Conservation (phyloP, 2,113 vertebrate genomes). For the Tenebrosternarchus preto region DNA sequence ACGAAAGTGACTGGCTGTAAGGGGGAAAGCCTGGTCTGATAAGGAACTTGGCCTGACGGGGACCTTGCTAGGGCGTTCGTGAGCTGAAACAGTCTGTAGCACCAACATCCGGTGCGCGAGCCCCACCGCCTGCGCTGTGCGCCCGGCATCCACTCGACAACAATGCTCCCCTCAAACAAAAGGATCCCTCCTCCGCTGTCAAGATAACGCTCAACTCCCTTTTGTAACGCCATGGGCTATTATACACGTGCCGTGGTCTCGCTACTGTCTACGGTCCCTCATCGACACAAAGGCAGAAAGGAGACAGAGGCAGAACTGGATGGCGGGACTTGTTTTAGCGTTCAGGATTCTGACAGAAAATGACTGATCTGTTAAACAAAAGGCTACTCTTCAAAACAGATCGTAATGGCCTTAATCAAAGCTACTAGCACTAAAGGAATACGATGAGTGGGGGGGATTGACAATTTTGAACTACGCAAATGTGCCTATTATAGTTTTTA, state of each 20-base stretch:
- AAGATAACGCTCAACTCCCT: slow-evolving; percentile 68
- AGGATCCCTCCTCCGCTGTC: slow-evolving; percentile 65
- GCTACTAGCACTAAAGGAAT: slow-evolving; percentile 35
- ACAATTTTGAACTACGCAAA: slow-evolving; percentile 57
- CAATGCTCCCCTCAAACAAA: slow-evolving; percentile 65
- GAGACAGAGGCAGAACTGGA: slow-evolving; percentile 70
- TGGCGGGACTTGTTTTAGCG: slow-evolving; percentile 62
- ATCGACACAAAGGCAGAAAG: slow-evolving; percentile 64
- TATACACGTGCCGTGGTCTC: slow-evolving; percentile 57
- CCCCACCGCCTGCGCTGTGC: slow-evolving; percentile 45
- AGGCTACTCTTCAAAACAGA: slow-evolving; percentile 66
- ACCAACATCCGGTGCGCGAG: slow-evolving; percentile 15
- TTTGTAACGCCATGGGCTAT: slow-evolving; percentile 68
- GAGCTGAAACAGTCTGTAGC: not conserved
- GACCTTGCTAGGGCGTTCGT: not conserved
- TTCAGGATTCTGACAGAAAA: slow-evolving; percentile 51
- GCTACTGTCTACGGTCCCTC: slow-evolving; percentile 57
- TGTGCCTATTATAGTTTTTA: slow-evolving; percentile 43
- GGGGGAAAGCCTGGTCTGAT: not conserved
- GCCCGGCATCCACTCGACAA: slow-evolving; percentile 57
- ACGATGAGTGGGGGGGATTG: slow-evolving; percentile 41
- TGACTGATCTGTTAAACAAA: slow-evolving; percentile 61
- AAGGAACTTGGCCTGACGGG: not conserved
- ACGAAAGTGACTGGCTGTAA: too few relatives aligned
- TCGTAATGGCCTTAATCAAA: slow-evolving; percentile 70